Evolutionary conservation across 2,113 vertebrate genomes (phyloP).

Genomic region (Globicephala melas): DNA sequence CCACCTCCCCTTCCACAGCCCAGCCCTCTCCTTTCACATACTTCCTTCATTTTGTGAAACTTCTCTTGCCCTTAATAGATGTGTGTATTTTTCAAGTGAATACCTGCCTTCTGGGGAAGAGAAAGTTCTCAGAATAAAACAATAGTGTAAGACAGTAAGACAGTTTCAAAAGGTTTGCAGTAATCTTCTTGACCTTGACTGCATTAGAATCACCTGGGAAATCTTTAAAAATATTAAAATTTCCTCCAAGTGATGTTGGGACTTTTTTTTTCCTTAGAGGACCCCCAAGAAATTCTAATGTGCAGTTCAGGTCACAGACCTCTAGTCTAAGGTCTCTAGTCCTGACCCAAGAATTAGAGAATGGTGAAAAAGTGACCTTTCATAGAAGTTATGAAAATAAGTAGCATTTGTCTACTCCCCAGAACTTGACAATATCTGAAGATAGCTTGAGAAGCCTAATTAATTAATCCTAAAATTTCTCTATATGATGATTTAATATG

Average conservation of each 20-base stretch:
- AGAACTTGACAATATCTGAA: not conserved
- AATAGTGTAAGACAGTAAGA: rapidly evolving
- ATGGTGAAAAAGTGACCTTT: not conserved
- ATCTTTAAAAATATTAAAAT: not conserved
- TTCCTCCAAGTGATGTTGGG: not conserved
- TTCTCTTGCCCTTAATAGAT: not conserved
- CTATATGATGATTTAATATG: not conserved
- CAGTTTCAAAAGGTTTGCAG: not conserved
- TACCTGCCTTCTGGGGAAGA: not conserved
- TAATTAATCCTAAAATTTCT: not conserved
- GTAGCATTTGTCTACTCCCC: not conserved
- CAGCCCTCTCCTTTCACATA: not conserved
- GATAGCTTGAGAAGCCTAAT: not conserved
- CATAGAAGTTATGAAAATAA: not conserved
- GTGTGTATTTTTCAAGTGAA: not conserved
- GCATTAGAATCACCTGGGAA: not conserved
- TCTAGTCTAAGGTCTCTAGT: not conserved
- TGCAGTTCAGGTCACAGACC: not conserved
- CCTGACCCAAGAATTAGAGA: not conserved
- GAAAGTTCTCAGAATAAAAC: not conserved
- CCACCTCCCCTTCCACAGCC: rapidly evolving
- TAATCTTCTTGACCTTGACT: not conserved
- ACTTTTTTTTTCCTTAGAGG: not conserved
- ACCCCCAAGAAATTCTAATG: not conserved
- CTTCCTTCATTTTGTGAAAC: not conserved